These are phyloP conservation scores for Phoenicopterus ruber DNA, from an alignment of 2,113 vertebrate genomes.

Conservation along the genomic window DNA sequence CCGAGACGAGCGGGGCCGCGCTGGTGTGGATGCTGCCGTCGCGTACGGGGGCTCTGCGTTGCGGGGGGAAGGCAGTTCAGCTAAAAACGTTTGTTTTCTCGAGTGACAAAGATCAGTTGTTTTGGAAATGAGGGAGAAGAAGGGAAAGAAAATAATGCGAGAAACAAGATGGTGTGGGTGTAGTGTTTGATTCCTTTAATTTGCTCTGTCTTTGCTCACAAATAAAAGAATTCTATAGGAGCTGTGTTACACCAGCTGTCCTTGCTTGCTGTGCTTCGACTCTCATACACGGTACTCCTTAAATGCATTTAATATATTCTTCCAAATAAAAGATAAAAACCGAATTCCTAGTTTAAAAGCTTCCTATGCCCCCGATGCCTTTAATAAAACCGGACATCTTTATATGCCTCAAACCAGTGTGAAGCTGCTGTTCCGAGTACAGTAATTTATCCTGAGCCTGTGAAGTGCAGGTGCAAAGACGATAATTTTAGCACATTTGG, in stretches of 20 bases:
- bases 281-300: background rate
- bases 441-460: background rate
- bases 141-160: background rate
- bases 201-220: background rate
- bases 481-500: background rate
- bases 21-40: rapidly evolving
- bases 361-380: background rate
- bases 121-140: background rate
- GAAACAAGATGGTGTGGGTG: background rate
- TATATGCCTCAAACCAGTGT: background rate
- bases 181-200: background rate
- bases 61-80: background rate
- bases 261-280: background rate
- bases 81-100: background rate
- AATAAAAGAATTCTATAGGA: background rate
- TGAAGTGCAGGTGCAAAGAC: background rate
- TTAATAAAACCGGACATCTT: background rate
- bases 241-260: background rate
- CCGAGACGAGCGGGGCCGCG: rapidly evolving
- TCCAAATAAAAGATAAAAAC: background rate
- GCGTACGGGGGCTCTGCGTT: rapidly evolving
- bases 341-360: background rate
- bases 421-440: background rate
- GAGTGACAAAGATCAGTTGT: background rate
- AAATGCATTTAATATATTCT: background rate